These are phyloP conservation scores for Ooceraea biroi DNA, from an alignment of 1,140 invertebrate species.

Conservation along the genomic window DNA sequence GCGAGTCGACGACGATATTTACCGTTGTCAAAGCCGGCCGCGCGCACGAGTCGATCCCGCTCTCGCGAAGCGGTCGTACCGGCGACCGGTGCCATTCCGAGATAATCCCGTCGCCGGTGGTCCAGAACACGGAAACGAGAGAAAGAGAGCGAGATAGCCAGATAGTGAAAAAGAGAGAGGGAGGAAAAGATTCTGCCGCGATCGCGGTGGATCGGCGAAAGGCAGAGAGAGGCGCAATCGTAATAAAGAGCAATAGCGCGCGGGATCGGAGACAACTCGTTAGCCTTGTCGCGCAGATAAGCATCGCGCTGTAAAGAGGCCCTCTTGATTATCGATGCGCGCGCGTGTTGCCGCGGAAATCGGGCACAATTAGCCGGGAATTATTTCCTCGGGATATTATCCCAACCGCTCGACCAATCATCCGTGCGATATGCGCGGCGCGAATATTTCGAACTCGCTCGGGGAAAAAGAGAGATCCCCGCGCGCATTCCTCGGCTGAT, in stretches of 20 bases:
- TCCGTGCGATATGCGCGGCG: no score
- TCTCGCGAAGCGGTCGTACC: slow-evolving; percentile 39
- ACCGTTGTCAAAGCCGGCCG: slow-evolving; percentile 71
- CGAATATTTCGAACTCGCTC: no score
- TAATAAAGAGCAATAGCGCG: no score
- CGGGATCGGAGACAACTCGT: slow-evolving; percentile 74
- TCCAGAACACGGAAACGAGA: slow-evolving; percentile 73
- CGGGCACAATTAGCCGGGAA: not conserved
- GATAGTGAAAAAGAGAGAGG: slow-evolving; percentile 35
- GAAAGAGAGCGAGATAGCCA: slow-evolving; percentile 11
- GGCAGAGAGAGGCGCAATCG: no score
- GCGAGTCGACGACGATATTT: slow-evolving; percentile 63
- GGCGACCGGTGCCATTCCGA: slow-evolving; percentile 69
- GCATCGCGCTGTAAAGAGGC: slow-evolving; percentile 36
- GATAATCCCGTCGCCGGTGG: slow-evolving; percentile 73
- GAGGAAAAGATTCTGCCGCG: not conserved
- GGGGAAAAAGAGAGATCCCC: no score
- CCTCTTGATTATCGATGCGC: not conserved
- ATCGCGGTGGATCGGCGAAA: no score
- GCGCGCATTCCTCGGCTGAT: no score
- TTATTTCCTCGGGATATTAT: slow-evolving; percentile 2
- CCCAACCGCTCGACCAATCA: not conserved
- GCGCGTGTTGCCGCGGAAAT: not conserved
- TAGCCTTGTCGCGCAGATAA: slow-evolving; percentile 53
- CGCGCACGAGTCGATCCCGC: slow-evolving; percentile 43